Evolutionary conservation across 2,797 vertebrate species (phyloP), one percentile per base, ranked within the genome.

Genomic region (Hemitrygon akajei): DNA sequence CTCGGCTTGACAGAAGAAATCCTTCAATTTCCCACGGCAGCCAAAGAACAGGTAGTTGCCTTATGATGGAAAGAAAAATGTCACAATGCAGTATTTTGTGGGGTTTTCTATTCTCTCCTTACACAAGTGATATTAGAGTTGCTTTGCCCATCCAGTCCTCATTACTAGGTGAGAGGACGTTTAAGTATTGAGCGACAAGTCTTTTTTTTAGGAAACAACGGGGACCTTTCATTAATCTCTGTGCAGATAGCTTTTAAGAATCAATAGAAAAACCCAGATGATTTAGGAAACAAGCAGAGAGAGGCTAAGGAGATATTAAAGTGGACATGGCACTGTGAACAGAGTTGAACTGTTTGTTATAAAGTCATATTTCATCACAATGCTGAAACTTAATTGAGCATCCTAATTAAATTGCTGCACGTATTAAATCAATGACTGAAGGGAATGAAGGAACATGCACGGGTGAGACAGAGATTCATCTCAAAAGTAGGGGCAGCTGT

Each of bases 21-120:
- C 99, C 94, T 97, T 97, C 91, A 95, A 95, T 95, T 97, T 95
- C 0, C 96, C 96, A 40, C 98, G 98, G 94, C 98, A 99, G 94
- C 99, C 99, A 0, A 99, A 99, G 95, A 99, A 98, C 94, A 99
- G 95, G 93, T 96, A 95, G 75, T 98, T 99, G 80, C 95, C 98
- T 99, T 93, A 75, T 9, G 77, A 91, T 37, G 66, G 40, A 94
- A 80, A 58, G 30, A 34, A 60, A 58, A 56, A 18, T 58, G 60
- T 89, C 60, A 89, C 3, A 40, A 30, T 12, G n/a, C 27, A 16
- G 66, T 93, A 94, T 87, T 86, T 63, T 25, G 60, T 22, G 11
- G 7, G 0, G 0, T n/a, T 37, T 89, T 18, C n/a, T 12, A 37
- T 60, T 20, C 12, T 10, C 11, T 14, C 7, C 7, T 27, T 25